A percentile compares a stretch with the other conserved stretches of the same genome.
These are phyloP conservation scores for Cichladusa arquata DNA, from an alignment of 2,113 vertebrate genomes.

Conservation along the genomic window DNA sequence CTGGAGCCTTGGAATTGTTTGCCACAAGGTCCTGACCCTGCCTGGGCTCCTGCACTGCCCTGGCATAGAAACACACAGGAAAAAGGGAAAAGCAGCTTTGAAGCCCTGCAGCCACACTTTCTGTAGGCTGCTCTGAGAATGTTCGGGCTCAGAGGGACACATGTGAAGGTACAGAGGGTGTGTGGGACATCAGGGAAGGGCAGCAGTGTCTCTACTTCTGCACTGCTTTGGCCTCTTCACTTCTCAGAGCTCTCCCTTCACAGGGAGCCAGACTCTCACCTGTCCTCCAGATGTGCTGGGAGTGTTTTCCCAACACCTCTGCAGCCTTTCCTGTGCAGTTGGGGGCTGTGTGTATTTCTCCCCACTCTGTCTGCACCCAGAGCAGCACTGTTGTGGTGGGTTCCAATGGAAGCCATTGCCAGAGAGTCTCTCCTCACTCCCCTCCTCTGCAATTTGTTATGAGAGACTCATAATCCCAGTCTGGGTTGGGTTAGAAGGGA, in stretches of 20 bases:
- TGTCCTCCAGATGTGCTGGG: neutral
- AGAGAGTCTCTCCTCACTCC: neutral
- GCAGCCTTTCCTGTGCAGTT: neutral
- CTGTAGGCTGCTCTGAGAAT: neutral
- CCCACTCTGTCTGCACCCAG: neutral
- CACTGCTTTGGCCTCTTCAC: neutral
- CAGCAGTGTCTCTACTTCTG: neutral
- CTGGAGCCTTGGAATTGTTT: neutral
- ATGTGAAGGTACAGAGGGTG: neutral
- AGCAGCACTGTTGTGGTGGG: accelerated
- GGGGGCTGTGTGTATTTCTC: neutral
- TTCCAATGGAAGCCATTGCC: neutral
- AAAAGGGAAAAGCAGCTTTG: neutral
- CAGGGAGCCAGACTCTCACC: neutral
- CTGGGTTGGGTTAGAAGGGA: neutral
- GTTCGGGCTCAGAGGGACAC: neutral
- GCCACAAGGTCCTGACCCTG: neutral
- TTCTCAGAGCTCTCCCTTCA: neutral
- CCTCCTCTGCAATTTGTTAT: neutral
- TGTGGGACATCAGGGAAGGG: neutral
- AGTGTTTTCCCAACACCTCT: neutral
- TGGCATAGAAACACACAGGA: neutral
- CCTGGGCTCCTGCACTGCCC: neutral
- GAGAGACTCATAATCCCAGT: neutral
- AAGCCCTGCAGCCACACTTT: neutral